Evolutionary conservation across 2,888 invertebrate species (phyloP).

Genomic region (Eupithecia subumbrata): DNA sequence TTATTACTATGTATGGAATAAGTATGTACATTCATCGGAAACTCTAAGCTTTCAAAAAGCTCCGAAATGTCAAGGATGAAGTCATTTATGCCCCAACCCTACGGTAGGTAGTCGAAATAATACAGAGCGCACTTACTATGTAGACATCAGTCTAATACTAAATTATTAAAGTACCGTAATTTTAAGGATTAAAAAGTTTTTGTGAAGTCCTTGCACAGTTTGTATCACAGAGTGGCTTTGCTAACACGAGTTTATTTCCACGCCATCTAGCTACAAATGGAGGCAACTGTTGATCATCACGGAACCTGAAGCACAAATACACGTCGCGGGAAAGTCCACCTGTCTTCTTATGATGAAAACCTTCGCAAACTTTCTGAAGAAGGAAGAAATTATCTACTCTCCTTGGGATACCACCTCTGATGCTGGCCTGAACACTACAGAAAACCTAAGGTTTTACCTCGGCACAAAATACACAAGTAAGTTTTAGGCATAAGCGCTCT

Average conservation of each 20-base stretch:
- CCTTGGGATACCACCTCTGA: conserved; percentile 86
- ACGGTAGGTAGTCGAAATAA: background rate
- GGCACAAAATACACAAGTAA: conserved; percentile 89
- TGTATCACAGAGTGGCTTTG: conserved; percentile 66
- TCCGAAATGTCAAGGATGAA: background rate
- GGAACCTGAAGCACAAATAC: conserved; percentile 87
- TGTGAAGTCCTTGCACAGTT: conserved; percentile 50
- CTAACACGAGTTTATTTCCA: conserved; percentile 70
- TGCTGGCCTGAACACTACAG: conserved; percentile 82
- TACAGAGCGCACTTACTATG: background rate
- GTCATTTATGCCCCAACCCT: background rate
- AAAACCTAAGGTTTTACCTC: conserved; percentile 86
- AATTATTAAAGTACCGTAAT: background rate
- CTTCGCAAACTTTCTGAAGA: conserved; percentile 84
- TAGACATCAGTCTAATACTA: background rate
- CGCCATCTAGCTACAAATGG: conserved; percentile 87
- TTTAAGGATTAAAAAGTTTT: conserved; percentile 8
- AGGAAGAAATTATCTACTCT: conserved; percentile 74
- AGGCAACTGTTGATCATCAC: conserved; percentile 88
- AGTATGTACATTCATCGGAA: background rate
- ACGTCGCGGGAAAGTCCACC: conserved; percentile 87
- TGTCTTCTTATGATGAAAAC: conserved; percentile 91
- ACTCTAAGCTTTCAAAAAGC: background rate
- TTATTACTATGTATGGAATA: background rate
- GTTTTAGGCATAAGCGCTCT: conserved; percentile 58